Base-by-base conservation (phyloP, 2,797 vertebrate species). In the Peromyscus melanophrys region DNA sequence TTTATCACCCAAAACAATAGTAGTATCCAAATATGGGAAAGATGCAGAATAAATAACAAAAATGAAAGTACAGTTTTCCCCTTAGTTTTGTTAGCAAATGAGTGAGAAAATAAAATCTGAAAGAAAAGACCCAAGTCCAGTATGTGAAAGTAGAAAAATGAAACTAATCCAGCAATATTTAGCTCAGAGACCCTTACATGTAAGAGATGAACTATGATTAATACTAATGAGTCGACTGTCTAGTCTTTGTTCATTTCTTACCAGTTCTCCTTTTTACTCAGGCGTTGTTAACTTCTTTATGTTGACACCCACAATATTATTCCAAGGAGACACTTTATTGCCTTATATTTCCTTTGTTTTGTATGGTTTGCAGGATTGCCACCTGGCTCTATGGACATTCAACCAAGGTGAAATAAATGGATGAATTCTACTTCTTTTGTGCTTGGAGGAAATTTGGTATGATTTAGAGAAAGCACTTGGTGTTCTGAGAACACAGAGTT, bases 381-480 rank as follows among this genome's bases (percentile, higher is more conserved):
- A 43, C 21, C 34, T 95, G 55, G 27, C 19, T 95, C 63, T 90
- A 59, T 0, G 49, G 61, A 88, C 13, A 80, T 13, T 80, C 31
- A 93, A 65, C 9, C 84, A 82, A 93, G 19, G 29, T 93, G 10
- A 96, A 95, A 89, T 73, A 63, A 96, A 90, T 94, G 11, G 94
- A 71, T 27, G 31, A 93, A 49, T 85, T 6, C 29, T 43, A 76
- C 49, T 82, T 93, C 46, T 84, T 93, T 73, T 29, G 37, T 76
- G 6, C 55, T 80, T 37, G 49, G 31, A 34, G 6, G 57, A 76
- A 92, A 49, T 16, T 57, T 65, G 10, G 31, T 34, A 10, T 61
- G 27, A 59, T 59, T 82, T 92, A 92, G n/a, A 77, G 55, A 96
- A 97, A 94, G 59, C 4, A 90, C 21, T 40, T 2, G 10, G 0